Conservation (phyloP, 2,888 invertebrate species). For the Microctonus aethiopoides region DNA sequence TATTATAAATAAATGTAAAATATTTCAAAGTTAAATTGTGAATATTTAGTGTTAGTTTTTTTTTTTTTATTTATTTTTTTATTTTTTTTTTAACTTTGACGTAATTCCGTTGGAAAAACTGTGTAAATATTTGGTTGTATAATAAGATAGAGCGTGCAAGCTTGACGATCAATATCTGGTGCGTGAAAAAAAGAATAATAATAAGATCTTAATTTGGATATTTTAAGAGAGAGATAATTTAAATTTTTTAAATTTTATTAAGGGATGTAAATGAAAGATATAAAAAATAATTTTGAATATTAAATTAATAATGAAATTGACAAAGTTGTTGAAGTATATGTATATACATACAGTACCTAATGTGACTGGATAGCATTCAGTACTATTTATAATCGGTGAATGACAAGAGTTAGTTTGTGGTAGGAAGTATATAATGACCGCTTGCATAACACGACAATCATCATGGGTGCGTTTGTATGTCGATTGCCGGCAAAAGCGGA, state of each 20-base stretch:
- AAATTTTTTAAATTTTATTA: too few relatives aligned
- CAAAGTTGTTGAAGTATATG: neutral
- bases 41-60: too few relatives aligned
- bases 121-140: conserved; percentile 10
- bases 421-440: conserved; percentile 15
- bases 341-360: neutral
- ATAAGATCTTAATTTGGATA: neutral
- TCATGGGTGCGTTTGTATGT: conserved; percentile 13
- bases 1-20: neutral
- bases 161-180: neutral
- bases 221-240: neutral
- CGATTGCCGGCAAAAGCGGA: conserved; percentile 18
- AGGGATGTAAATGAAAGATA: too few relatives aligned
- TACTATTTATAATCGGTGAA: conserved; percentile 21
- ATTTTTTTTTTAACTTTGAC: too few relatives aligned
- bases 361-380: neutral
- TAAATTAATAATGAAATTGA: neutral
- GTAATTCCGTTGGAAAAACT: neutral
- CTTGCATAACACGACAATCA: conserved; percentile 25
- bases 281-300: too few relatives aligned
- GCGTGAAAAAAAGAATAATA: neutral
- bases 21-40: neutral
- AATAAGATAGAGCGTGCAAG: conserved; percentile 1
- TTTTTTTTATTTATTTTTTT: too few relatives aligned
- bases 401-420: neutral